Conservation (phyloP, 2,113 vertebrate genomes). For the Mobula birostris region DNA sequence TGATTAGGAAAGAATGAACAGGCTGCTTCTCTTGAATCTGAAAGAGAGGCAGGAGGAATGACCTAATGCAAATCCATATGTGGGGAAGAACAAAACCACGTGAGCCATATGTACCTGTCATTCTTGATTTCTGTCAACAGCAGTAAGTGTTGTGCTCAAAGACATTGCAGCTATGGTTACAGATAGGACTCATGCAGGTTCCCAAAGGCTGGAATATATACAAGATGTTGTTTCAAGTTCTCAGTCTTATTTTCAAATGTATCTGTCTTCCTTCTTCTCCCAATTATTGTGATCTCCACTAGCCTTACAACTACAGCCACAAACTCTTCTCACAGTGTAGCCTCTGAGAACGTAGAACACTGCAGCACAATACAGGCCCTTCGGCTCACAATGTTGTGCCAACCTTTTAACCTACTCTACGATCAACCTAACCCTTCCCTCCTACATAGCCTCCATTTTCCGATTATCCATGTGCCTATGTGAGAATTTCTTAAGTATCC, state of each 20-base stretch:
- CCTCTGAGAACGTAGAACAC: no score
- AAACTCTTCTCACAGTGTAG: no score
- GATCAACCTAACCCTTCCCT: no score
- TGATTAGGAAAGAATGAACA: not conserved
- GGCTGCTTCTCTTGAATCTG: not conserved
- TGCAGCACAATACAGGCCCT: no score
- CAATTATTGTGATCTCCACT: not conserved
- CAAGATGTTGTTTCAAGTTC: not conserved
- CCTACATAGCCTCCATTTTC: no score
- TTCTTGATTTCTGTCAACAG: not conserved
- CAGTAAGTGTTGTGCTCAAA: not conserved
- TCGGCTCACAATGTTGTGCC: no score
- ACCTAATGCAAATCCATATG: not conserved
- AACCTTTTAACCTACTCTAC: no score
- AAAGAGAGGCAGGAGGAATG: not conserved
- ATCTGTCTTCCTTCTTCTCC: no score
- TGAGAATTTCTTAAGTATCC: no score
- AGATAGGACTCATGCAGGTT: not conserved
- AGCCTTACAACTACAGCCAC: not conserved
- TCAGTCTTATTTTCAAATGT: not conserved
- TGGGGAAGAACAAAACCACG: not conserved
- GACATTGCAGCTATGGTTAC: not conserved
- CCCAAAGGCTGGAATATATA: not conserved
- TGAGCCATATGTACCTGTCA: not conserved
- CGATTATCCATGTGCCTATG: no score